A percentile compares a stretch with the other conserved stretches of the same genome.
Conservation (phyloP, 2,113 vertebrate genomes). For the Oreochromis niloticus region DNA sequence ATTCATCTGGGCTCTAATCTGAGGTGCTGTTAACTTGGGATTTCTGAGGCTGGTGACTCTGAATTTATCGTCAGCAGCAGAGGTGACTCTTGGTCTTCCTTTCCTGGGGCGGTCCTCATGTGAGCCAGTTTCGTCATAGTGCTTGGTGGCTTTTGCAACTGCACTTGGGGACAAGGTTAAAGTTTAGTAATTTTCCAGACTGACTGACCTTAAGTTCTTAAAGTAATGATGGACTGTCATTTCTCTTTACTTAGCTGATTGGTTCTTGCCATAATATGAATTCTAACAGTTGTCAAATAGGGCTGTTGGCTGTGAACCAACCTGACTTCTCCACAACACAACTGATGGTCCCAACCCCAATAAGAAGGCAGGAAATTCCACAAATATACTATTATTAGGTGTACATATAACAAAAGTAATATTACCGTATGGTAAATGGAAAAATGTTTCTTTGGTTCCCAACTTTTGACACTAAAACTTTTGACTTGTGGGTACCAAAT, state of each 20-base stretch:
- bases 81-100: neutral
- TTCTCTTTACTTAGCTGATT: neutral
- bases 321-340: neutral
- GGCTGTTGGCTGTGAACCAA: neutral
- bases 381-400: neutral
- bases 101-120: neutral
- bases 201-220: neutral
- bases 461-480: neutral
- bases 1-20: neutral
- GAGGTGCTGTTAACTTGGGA: neutral
- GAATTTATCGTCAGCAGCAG: neutral
- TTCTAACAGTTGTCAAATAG: neutral
- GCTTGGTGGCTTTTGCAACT: neutral
- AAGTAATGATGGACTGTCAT: neutral
- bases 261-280: fast-evolving
- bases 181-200: neutral
- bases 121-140: fast-evolving
- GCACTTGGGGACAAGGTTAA: fast-evolving
- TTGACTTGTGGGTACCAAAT: neutral
- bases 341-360: neutral
- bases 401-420: fast-evolving
- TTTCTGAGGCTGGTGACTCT: no score
- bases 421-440: neutral
- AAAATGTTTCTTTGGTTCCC: neutral
- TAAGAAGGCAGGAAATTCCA: neutral